These are phyloP conservation scores for Vireo griseus DNA, from an alignment of 2,797 vertebrate genomes.

Conservation along the genomic window DNA sequence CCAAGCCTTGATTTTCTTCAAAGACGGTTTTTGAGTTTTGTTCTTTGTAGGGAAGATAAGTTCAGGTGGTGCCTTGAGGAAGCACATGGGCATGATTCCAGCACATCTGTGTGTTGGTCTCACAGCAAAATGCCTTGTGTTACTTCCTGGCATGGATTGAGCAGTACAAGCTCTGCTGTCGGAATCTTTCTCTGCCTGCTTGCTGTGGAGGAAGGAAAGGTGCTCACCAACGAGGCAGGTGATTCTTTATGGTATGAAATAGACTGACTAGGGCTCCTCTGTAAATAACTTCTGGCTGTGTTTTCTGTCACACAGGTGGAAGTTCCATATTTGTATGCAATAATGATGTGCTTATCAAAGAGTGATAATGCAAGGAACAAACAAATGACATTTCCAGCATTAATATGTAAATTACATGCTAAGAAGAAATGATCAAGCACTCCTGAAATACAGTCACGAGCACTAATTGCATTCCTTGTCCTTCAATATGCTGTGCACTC, in stretches of 20 bases:
- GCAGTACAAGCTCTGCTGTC: neutral
- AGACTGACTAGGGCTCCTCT: neutral
- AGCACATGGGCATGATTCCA: neutral
- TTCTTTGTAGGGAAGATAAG: neutral
- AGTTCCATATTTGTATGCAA: neutral
- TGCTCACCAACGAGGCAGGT: neutral
- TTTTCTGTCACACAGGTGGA: neutral
- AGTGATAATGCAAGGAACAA: neutral
- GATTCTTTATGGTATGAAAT: neutral
- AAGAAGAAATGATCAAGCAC: slow-evolving; percentile 6
- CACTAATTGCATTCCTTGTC: slow-evolving; percentile 6
- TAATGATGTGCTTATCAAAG: neutral
- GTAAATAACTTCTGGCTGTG: neutral
- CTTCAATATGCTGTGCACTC: neutral
- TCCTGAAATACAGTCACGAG: neutral
- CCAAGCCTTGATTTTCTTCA: neutral
- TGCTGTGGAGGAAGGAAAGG: neutral
- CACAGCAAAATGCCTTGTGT: neutral
- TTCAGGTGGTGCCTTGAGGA: neutral
- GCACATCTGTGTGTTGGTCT: neutral
- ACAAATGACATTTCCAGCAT: slow-evolving; percentile 19
- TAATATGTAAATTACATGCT: slow-evolving; percentile 2
- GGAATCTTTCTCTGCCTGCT: neutral
- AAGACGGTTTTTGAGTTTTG: neutral
- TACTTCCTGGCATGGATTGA: neutral